Base-by-base conservation (phyloP, 2,888 invertebrate species). In the Gortyna flavago region DNA sequence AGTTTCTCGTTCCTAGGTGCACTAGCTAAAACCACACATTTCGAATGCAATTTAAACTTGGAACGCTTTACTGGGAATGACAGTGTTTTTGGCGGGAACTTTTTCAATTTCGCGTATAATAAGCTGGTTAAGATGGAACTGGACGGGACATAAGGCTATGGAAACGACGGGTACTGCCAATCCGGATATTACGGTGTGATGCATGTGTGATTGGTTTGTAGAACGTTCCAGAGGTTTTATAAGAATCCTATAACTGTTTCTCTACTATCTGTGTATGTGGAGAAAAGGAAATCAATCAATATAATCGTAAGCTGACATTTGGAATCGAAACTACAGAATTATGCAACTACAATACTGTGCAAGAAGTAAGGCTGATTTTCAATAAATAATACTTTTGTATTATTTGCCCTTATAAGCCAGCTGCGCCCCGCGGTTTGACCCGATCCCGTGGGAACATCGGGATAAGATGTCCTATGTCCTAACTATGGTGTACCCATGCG, bases 31-130 rank as follows among this genome's bases (percentile, higher is more conserved):
- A 38, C n/a, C 62, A n/a, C 62, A 75, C 29, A 41, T 86, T 78
- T 75, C 51, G 32, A 85, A 83, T 81, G 73, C 72, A 85, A 86
- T 85, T 87, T 79, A 79, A 82, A 87, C 78, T 80, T 81, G 65
- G 79, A 75, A 85, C 71, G 61, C 41, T 72, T 84, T 81, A 69
- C 71, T 65, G 66, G 54, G 25, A 74, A 75, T 74, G 77, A 77
- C 75, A 77, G 64, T 69, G 41, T 72, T 82, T 87, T 85, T 72
- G 79, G 80, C 62, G 65, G 65, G 74, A 81, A 86, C 75, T 86
- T 87, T 84, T 81, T 79, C 77, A 84, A 87, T 88, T 80, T 76
- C 66, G 57, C 25, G 29, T 64, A 32, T 57, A 78, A 77, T 79
- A 85, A 78, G 69, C 81, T 72, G 81, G 71, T 81, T 79, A 71